phyloP scores from a whole-genome alignment of 2,888 invertebrate genomes.

The Drosophila mimica region DNA sequence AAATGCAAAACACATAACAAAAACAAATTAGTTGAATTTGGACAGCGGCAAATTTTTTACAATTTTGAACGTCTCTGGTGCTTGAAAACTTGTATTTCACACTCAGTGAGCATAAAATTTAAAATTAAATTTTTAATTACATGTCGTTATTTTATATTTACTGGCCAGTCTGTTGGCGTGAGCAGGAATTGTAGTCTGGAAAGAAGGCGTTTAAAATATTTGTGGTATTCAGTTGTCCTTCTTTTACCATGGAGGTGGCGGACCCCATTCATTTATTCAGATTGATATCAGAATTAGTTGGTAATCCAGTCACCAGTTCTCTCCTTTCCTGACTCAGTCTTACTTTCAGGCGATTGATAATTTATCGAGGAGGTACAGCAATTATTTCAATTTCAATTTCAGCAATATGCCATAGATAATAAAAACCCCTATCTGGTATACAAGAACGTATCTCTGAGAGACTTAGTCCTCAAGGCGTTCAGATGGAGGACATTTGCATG shows the following conservation, averaged over 20 bases:
- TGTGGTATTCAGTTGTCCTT: neutral
- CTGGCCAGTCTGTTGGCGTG: neutral
- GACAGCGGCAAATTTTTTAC: neutral
- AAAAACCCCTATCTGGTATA: neutral
- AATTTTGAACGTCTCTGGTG: neutral
- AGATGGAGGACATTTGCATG: neutral
- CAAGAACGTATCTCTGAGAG: neutral
- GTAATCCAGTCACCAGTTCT: neutral
- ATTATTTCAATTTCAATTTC: too few relatives aligned
- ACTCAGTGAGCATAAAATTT: conserved; percentile 1
- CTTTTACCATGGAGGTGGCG: neutral
- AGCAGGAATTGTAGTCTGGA: neutral
- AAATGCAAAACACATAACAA: neutral
- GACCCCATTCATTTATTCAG: neutral
- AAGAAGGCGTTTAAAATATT: neutral
- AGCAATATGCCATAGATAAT: neutral
- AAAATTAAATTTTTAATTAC: neutral
- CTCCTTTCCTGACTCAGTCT: neutral
- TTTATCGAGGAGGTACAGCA: neutral
- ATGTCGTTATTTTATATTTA: neutral
- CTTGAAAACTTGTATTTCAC: neutral
- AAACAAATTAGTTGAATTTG: neutral
- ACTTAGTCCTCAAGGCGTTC: neutral
- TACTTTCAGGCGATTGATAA: neutral
- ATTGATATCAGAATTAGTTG: neutral